Percentiles rank a stretch among this genome's conserved stretches.
Conservation (phyloP, 2,797 vertebrate species). For the Alosa sapidissima region DNA sequence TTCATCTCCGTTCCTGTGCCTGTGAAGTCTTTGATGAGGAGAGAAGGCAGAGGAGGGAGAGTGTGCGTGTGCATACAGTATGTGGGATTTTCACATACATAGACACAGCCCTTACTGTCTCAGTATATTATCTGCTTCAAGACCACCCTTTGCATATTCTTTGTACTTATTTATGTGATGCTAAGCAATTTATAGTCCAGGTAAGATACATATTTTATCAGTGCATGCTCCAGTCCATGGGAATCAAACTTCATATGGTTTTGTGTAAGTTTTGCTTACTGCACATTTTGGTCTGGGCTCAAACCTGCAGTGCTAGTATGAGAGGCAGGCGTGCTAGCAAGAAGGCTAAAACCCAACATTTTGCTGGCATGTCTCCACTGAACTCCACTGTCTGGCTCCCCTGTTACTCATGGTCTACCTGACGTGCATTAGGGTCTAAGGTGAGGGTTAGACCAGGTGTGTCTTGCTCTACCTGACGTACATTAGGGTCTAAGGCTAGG, state of each 20-base stretch:
- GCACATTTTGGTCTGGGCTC: no score
- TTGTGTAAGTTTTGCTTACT: not conserved
- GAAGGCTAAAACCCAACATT: no score
- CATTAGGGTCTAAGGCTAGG: not conserved
- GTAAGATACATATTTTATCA: not conserved
- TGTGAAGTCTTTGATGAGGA: not conserved
- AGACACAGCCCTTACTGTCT: not conserved
- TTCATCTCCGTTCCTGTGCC: not conserved
- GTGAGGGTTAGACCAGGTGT: no score
- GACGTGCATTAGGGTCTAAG: not conserved
- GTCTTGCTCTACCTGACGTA: not conserved
- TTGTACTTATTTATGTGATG: not conserved
- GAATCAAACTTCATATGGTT: not conserved
- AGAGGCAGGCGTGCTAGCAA: no score
- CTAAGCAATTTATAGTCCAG: not conserved
- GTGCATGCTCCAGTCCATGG: not conserved
- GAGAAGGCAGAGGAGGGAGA: not conserved
- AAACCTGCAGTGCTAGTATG: no score
- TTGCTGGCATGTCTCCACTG: not conserved
- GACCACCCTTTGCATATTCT: not conserved
- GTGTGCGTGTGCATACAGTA: not conserved
- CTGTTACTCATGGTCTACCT: not conserved
- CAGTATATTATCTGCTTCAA: not conserved
- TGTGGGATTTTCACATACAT: not conserved
- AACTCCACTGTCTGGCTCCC: not conserved